Conservation (phyloP, 1,140 invertebrate genomes). For the Oryzaephilus surinamensis region DNA sequence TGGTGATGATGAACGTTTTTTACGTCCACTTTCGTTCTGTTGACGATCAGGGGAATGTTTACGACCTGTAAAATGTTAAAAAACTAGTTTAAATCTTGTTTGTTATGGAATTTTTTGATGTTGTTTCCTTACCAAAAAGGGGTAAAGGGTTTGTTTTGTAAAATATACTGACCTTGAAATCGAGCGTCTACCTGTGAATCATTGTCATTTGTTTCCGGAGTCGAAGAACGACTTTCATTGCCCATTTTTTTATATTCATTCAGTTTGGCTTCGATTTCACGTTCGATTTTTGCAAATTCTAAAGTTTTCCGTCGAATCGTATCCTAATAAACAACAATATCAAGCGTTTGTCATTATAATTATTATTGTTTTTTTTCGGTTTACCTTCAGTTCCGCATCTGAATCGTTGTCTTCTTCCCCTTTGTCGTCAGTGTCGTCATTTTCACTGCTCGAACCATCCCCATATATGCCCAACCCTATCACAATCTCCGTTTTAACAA, state of each 20-base stretch:
- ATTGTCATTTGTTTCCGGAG: constrained; percentile 21
- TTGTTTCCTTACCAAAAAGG: constrained; percentile 1
- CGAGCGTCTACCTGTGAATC: constrained; percentile 31
- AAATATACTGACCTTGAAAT: constrained; percentile 30
- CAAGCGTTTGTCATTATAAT: background rate
- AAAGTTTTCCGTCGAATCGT: constrained; percentile 24
- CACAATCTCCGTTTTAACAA: background rate
- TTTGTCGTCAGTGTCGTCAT: constrained; percentile 22
- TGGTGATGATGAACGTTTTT: constrained; percentile 8
- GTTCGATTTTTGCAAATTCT: constrained; percentile 29
- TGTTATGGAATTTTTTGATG: background rate
- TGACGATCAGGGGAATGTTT: constrained; percentile 3
- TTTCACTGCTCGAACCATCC: constrained; percentile 24
- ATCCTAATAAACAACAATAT: constrained; percentile 19
- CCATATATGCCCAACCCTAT: constrained; percentile 32
- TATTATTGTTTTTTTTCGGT: background rate
- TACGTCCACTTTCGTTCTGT: constrained; percentile 1
- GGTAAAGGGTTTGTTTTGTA: background rate
- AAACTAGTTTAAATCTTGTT: too few relatives aligned
- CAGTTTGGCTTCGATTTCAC: constrained; percentile 28
- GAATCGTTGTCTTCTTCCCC: constrained; percentile 20
- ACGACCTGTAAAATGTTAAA: constrained; percentile 7
- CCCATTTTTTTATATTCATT: constrained; percentile 20
- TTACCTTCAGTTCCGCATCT: constrained; percentile 29
- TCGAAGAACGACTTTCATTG: constrained; percentile 19